Evolutionary conservation across 2,888 invertebrate genomes (phyloP), one percentile per base, ranked within the genome.

Genomic region (Myopa tessellatipennis): DNA sequence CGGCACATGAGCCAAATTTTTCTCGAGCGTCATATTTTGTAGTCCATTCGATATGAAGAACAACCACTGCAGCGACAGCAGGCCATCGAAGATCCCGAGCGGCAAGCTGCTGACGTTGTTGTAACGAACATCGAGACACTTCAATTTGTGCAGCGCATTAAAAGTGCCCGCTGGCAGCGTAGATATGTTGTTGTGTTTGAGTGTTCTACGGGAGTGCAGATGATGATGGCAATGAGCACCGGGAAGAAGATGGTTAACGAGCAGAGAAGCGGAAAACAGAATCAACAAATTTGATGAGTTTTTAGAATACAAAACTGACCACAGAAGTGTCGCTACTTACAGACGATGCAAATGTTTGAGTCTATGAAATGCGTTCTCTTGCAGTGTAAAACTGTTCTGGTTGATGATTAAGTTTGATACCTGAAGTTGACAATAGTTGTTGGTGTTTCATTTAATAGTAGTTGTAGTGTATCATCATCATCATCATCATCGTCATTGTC

Each of bases 21-120:
- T 89, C 0, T 85, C 83, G 80, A 91, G 83, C 82, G 91, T 87
- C 67, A 91, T 88, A 26, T 84, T 79, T 10, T 81, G 81, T 70
- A 93, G 85, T 77, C 85, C 84, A 84, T 92, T 92, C 68, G 90
- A 86, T 58, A 90, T 86, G 45, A 91, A 82, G 80, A 89, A 88
- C 34, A 92, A 83, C 87, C 90, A 91, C 70, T 88, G 85, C 45
- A 92, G 83, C 2, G 87, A 86, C 0, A 78, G 76, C 60, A 92
- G 84, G 40, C 90, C 90, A 55, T 81, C 80, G 60, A 92, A 89
- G 34, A 90, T 85, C 36, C 89, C 90, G 14, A 50, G 26, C 5
- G 87, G 83, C 78, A 92, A 82, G 80, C 85, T 83, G 60, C 82
- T 85, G 63, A 88, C 80, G 79, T 84, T 85, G 78, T 89, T 89